A percentile compares a stretch with the other conserved stretches of the same genome.
Evolutionary conservation across 2,888 invertebrate genomes (phyloP).

Genomic region (Anodontia alba): DNA sequence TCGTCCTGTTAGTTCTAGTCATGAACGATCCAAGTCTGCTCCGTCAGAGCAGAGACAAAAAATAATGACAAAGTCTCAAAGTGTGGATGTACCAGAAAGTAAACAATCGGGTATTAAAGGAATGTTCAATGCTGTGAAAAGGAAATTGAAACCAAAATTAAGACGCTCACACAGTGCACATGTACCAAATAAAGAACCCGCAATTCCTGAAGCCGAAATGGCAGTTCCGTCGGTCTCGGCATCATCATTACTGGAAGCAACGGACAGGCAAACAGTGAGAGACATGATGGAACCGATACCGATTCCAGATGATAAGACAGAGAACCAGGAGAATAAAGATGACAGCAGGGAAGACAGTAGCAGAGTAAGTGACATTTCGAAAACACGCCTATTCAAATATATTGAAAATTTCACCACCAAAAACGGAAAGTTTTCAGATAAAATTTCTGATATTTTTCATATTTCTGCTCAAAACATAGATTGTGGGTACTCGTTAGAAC

Average conservation of each 20-base stretch:
- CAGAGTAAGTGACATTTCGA: not conserved
- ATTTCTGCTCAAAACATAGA: too few species aligned
- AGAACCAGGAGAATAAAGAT: slow-evolving; percentile 6
- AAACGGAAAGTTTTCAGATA: too few species aligned
- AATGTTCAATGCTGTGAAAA: slow-evolving; percentile 73
- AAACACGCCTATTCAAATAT: too few species aligned
- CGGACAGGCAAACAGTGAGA: slow-evolving; percentile 31
- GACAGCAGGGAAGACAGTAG: not conserved
- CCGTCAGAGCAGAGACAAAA: slow-evolving; percentile 66
- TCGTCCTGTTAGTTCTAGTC: slow-evolving; percentile 6
- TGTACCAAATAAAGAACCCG: slow-evolving; percentile 29
- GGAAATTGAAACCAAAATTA: slow-evolving; percentile 71
- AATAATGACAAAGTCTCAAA: slow-evolving; percentile 66
- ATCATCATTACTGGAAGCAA: not conserved
- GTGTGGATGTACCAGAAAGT: slow-evolving; percentile 69
- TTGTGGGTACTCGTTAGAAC: too few species aligned
- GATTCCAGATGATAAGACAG: slow-evolving; percentile 42
- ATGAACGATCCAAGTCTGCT: slow-evolving; percentile 22
- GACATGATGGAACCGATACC: slow-evolving; percentile 50
- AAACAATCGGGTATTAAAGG: slow-evolving; percentile 72
- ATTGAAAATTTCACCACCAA: too few species aligned
- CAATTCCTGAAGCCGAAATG: slow-evolving; percentile 6
- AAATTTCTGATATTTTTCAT: too few species aligned
- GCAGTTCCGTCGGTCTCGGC: slow-evolving; percentile 8
- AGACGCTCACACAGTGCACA: slow-evolving; percentile 63